Conservation (phyloP, 2,888 invertebrate species). For the Holacanthella duospinosa region DNA sequence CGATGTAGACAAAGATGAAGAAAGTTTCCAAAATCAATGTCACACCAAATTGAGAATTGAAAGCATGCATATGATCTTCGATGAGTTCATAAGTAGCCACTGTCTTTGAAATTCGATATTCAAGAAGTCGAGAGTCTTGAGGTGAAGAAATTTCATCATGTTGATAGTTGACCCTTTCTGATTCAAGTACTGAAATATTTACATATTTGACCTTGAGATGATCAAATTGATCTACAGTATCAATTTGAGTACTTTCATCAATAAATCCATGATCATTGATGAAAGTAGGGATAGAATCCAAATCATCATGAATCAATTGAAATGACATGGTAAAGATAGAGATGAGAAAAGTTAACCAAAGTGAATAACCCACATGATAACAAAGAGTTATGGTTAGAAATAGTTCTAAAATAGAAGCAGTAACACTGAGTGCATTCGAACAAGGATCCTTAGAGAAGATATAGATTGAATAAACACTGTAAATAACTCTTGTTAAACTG, state of each 20-base stretch:
- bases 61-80: conserved; percentile 4
- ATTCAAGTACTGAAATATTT: neutral
- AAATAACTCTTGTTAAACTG: neutral
- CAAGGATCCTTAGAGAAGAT: too few species aligned
- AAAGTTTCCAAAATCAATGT: neutral
- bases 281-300: neutral
- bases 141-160: neutral
- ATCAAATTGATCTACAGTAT: neutral
- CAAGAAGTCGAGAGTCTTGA: neutral
- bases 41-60: neutral
- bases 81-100: conserved; percentile 2
- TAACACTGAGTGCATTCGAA: neutral
- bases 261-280: neutral
- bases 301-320: conserved; percentile 6
- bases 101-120: neutral
- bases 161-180: neutral
- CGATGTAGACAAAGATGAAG: neutral
- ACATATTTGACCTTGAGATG: neutral
- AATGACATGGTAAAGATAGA: neutral
- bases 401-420: neutral
- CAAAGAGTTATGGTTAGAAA: conserved; percentile 3
- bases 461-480: neutral
- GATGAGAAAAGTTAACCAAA: conserved; percentile 7
- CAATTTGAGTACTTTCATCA: neutral
- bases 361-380: conserved; percentile 3